A percentile compares a stretch with the other conserved stretches of the same genome.
Conservation (phyloP, 2,888 invertebrate genomes). For the Trachelus stipa region DNA sequence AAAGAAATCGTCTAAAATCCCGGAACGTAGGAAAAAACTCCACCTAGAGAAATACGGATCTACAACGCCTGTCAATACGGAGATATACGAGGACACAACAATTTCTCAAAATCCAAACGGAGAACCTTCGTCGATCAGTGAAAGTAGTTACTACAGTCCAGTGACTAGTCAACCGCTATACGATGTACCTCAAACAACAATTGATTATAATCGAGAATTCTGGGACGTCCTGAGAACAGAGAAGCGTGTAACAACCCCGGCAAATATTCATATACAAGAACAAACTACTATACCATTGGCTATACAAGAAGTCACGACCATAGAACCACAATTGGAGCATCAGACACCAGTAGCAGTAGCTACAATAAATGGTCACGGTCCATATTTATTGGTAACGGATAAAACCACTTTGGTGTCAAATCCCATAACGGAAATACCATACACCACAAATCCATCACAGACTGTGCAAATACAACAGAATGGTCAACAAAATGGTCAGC, state of each 20-base stretch:
- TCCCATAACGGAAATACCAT: background rate
- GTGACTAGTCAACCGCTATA: no score
- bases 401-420: background rate
- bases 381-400: conserved; percentile 29
- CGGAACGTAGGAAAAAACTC: background rate
- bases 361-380: conserved; percentile 35
- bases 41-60: conserved; percentile 15
- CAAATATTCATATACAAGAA: background rate
- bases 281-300: conserved; percentile 17
- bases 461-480: no score
- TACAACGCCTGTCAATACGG: background rate
- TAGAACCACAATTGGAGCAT: conserved; percentile 6
- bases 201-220: background rate
- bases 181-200: background rate
- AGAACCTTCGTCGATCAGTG: conserved; percentile 41
- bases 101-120: conserved; percentile 30
- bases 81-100: conserved; percentile 5
- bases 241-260: background rate
- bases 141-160: no score
- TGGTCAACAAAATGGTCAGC: no score
- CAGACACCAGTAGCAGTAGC: conserved; percentile 29
- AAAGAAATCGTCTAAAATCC: background rate
- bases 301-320: conserved; percentile 25
- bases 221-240: background rate
- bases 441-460: no score